Conservation (phyloP, 1,140 invertebrate genomes). For the Uloborus diversus region DNA sequence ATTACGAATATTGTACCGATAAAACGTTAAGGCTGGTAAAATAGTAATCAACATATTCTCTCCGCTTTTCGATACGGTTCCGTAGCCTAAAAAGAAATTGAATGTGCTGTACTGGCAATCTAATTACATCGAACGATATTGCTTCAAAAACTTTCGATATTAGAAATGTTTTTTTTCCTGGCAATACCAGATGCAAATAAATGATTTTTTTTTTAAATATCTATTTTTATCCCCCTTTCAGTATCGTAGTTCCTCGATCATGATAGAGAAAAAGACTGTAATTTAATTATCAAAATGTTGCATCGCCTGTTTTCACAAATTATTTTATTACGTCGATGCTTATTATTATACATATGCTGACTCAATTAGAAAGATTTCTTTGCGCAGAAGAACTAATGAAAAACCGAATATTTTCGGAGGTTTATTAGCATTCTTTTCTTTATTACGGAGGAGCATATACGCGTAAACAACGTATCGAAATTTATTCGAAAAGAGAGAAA, state of each 20-base stretch:
- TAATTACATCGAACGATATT: conserved; percentile 22
- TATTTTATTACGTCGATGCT: conserved; percentile 33
- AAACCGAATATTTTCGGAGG: background rate
- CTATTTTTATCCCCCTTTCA: background rate
- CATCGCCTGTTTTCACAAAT: conserved; percentile 24
- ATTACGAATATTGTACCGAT: no score
- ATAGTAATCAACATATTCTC: no score
- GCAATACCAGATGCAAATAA: conserved; percentile 14
- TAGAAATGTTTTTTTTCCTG: conserved; percentile 2
- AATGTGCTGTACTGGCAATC: background rate
- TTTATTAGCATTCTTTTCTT: conserved; percentile 16
- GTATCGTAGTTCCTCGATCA: background rate
- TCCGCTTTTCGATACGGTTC: no score
- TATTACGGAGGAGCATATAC: background rate
- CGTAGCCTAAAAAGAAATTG: background rate
- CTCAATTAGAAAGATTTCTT: conserved; percentile 30
- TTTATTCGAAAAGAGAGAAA: conserved; percentile 17
- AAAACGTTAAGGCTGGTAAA: no score
- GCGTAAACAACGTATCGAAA: conserved; percentile 34
- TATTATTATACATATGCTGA: conserved; percentile 35
- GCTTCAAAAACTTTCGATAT: conserved; percentile 25
- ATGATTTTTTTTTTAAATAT: conserved; percentile 1
- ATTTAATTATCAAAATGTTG: conserved; percentile 37
- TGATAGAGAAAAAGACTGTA: background rate
- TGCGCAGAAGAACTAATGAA: conserved; percentile 23